Evolutionary conservation across 2,797 vertebrate species (phyloP), one percentile per base, ranked within the genome.

Genomic region (Paratrypauchen microcephalus): DNA sequence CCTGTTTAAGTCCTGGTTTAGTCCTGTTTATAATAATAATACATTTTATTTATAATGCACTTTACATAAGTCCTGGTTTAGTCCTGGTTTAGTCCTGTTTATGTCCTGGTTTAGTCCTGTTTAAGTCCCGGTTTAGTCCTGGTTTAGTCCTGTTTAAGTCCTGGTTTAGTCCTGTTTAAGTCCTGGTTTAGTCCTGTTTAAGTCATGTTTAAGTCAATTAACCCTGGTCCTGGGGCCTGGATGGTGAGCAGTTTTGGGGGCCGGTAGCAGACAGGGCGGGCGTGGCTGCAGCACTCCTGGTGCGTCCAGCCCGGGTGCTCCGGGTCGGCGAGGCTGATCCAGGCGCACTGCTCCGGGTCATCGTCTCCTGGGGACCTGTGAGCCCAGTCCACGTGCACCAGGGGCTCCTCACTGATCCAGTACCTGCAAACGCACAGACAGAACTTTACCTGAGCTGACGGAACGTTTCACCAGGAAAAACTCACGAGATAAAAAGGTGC

Each of bases 201-300:
- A 36, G 47, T 16, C 56, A 16, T 18, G 56, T 15, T 24, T 59
- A 19, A 59, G 28, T 36, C 45, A n/a, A n/a, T n/a, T n/a, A n/a
- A n/a, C n/a, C n/a, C 21, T 65, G 47, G 24, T 26, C 24, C 30
- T 7, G 26, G n/a, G 26, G 13, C 5, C 24, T 23, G 32, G 13
- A 9, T 9, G 24, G 13, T 3, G 5, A 39, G 13, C 1, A 88
- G 19, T 1, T 4, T 0, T 0, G 77, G 69, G 0, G 0, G 0
- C 0, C 0, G 48, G 73, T 84, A 89, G 81, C 92, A 94, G 66
- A 93, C 2, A 0, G 91, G 87, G 8, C 3, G 68, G 0, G n/a
- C 50, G 0, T 21, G 1, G 2, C 23, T 50, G 6, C 92, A 94
- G 80, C 93, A 94, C 67, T 70, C 47, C 5, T 70, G 3, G 0